These are phyloP conservation scores for Drosophila ogumai DNA, from an alignment of 1,140 invertebrate genomes.

Conservation along the genomic window DNA sequence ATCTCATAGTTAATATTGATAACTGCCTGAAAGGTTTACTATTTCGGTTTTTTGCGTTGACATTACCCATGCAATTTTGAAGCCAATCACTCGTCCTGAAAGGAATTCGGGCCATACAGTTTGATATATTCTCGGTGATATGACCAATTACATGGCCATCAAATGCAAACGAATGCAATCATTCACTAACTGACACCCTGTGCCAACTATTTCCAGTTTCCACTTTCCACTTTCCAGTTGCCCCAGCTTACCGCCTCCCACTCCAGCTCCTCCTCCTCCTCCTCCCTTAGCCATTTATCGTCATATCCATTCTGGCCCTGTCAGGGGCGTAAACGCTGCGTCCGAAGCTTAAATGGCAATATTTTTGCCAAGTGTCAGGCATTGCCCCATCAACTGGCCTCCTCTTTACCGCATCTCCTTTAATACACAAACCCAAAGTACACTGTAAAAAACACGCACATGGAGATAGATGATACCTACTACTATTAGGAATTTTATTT, in stretches of 20 bases:
- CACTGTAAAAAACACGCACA: background rate
- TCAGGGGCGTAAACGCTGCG: constrained; percentile 71
- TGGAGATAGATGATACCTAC: no score
- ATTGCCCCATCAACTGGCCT: constrained; percentile 62
- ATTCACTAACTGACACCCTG: constrained; percentile 51
- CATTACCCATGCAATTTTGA: background rate
- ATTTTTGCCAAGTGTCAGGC: constrained; percentile 74
- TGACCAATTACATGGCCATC: constrained; percentile 65
- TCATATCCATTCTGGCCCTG: constrained; percentile 54
- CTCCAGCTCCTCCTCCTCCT: background rate
- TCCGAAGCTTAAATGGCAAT: constrained; percentile 78
- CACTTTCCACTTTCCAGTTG: background rate
- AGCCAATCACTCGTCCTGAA: background rate
- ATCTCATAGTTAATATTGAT: background rate
- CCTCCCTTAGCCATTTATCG: constrained; percentile 30
- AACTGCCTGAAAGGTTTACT: background rate
- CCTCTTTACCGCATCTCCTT: constrained; percentile 12
- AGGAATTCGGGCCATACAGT: constrained; percentile 10
- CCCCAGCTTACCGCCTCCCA: background rate
- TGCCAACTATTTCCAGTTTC: constrained; percentile 2
- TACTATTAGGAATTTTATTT: no score
- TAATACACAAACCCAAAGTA: background rate
- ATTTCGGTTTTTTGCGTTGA: background rate
- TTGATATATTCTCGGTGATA: constrained; percentile 44
- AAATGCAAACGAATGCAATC: constrained; percentile 74